phyloP scores from a whole-genome alignment of 2,888 invertebrate species.

The Xestia rhomboidea region DNA sequence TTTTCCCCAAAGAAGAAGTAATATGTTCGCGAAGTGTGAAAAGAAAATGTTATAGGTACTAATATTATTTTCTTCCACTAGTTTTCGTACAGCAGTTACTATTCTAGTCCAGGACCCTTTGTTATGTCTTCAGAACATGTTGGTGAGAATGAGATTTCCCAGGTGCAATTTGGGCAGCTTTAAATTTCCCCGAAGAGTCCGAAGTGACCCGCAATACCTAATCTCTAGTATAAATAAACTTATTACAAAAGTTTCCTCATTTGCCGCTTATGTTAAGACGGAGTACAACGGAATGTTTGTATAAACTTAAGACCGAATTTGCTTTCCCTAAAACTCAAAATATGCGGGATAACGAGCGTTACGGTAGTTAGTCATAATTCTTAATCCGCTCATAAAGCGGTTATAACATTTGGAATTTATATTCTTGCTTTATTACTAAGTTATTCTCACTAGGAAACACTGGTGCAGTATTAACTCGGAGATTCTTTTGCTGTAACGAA shows the following conservation, averaged over 20 bases:
- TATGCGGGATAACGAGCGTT: constrained; percentile 50
- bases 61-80: constrained; percentile 13
- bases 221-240: constrained; percentile 74
- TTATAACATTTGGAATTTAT: constrained; percentile 45
- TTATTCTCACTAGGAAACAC: constrained; percentile 43
- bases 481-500: constrained; percentile 68
- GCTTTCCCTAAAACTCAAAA: constrained; percentile 58
- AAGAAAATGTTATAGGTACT: not conserved
- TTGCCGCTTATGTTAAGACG: constrained; percentile 70
- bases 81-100: constrained; percentile 23
- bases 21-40: not conserved
- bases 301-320: constrained; percentile 62
- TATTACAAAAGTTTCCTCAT: constrained; percentile 78
- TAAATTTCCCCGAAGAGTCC: constrained; percentile 78
- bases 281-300: constrained; percentile 67
- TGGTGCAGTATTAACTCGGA: constrained; percentile 50
- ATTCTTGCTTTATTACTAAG: constrained; percentile 28
- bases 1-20: not conserved
- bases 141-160: constrained; percentile 72
- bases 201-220: constrained; percentile 71
- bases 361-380: constrained; percentile 49
- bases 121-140: constrained; percentile 38
- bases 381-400: constrained; percentile 55
- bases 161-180: constrained; percentile 76
- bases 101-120: constrained; percentile 32